These are phyloP conservation scores for Ciconia stormi DNA, from an alignment of 2,113 vertebrate genomes.

Conservation along the genomic window DNA sequence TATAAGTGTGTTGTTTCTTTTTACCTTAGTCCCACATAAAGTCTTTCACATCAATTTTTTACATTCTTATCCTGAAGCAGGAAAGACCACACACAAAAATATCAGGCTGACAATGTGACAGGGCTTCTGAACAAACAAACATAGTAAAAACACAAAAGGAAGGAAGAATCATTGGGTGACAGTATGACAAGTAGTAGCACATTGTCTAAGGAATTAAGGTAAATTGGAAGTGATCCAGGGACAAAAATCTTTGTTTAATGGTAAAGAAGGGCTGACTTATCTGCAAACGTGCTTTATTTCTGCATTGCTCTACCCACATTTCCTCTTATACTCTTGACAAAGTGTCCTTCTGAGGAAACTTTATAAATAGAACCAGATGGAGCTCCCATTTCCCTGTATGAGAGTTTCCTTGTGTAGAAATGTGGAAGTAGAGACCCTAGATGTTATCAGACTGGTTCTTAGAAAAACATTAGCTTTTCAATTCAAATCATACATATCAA, in stretches of 20 bases:
- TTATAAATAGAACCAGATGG: background rate
- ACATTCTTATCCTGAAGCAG: background rate
- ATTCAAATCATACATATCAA: background rate
- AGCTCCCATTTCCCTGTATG: background rate
- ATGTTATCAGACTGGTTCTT: background rate
- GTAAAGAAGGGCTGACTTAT: background rate
- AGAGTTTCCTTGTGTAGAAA: background rate
- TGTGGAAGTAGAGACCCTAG: background rate
- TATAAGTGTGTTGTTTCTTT: background rate
- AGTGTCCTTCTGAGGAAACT: background rate
- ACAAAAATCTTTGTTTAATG: background rate
- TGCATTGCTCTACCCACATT: background rate
- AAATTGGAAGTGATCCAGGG: background rate
- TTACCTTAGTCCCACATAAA: background rate
- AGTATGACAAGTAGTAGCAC: background rate
- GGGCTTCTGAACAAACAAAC: background rate
- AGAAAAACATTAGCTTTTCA: background rate
- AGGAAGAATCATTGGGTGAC: background rate
- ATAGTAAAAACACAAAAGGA: background rate
- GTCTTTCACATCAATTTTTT: background rate
- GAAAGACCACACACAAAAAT: background rate
- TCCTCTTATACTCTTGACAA: background rate
- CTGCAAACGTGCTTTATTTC: background rate
- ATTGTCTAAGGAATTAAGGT: background rate
- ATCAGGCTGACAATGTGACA: background rate